Conservation (phyloP, 2,797 vertebrate genomes). For the Acridotheres tristis region DNA sequence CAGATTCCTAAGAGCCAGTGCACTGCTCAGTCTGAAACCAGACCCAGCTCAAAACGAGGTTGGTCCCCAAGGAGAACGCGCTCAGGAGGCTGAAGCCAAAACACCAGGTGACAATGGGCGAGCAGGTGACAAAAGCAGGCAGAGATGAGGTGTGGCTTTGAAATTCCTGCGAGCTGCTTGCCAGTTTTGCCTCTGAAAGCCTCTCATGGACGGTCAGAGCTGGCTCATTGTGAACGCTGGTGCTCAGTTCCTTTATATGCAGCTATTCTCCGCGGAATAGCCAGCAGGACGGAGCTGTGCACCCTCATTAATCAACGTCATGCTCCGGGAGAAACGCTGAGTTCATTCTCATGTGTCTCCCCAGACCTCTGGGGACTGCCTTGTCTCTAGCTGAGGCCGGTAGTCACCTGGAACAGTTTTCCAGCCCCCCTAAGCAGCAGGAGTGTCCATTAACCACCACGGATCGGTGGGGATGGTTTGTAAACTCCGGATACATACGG, state of each 20-base stretch:
- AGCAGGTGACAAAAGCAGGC: not conserved
- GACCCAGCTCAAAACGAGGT: not conserved
- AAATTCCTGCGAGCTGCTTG: not conserved
- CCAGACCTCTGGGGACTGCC: conserved; percentile 77
- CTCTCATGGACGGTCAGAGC: fast-evolving
- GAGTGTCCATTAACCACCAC: conserved; percentile 82
- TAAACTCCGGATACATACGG: conserved; percentile 74
- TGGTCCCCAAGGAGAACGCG: not conserved
- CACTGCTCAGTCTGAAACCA: not conserved
- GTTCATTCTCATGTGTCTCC: conserved; percentile 65
- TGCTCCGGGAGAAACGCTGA: conserved; percentile 77
- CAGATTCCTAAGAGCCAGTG: not conserved
- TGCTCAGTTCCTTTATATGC: not conserved
- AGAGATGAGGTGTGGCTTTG: not conserved
- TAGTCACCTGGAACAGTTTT: conserved; percentile 86
- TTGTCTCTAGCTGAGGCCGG: conserved; percentile 76
- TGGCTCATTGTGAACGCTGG: not conserved
- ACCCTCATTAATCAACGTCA: conserved; percentile 84
- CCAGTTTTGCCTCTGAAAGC: not conserved
- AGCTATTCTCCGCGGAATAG: not conserved
- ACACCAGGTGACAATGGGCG: fast-evolving
- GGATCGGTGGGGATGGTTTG: conserved; percentile 82
- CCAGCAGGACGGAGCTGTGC: conserved; percentile 74
- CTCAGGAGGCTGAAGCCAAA: not conserved
- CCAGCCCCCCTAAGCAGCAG: conserved; percentile 80